These are phyloP conservation scores for Aphaenogaster ashmeadi DNA, from an alignment of 1,140 invertebrate species.

Conservation along the genomic window DNA sequence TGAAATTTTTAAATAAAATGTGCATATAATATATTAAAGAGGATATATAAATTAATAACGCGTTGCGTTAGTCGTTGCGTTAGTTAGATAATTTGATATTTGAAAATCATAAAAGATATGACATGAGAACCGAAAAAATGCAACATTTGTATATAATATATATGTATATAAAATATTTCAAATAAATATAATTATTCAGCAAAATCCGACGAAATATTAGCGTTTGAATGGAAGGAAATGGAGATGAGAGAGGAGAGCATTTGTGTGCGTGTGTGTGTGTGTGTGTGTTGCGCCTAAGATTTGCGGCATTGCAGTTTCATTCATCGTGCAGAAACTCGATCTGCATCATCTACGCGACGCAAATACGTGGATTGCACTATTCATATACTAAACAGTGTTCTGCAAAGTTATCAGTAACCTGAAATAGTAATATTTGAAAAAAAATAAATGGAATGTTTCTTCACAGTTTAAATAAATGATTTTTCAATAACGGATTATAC, in stretches of 20 bases:
- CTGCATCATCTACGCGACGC: neutral
- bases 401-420: neutral
- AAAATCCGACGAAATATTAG: slow-evolving; percentile 8
- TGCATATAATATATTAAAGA: neutral
- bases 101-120: neutral
- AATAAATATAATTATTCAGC: slow-evolving; percentile 1
- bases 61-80: neutral
- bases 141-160: neutral
- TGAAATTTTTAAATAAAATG: neutral
- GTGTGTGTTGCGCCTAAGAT: neutral
- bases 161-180: neutral
- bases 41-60: neutral
- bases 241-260: neutral
- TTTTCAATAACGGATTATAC: neutral
- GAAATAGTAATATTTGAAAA: neutral
- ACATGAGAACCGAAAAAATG: neutral
- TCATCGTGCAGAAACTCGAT: slow-evolving; percentile 16
- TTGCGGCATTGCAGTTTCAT: slow-evolving; percentile 27
- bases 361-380: slow-evolving; percentile 4
- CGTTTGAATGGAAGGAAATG: neutral
- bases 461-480: neutral
- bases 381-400: neutral
- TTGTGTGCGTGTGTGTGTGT: neutral
- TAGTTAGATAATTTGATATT: neutral
- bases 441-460: neutral